Percentiles rank a stretch among this genome's conserved stretches.
These are phyloP conservation scores for Xenopus petersii DNA, from an alignment of 2,797 vertebrate genomes.

Conservation along the genomic window DNA sequence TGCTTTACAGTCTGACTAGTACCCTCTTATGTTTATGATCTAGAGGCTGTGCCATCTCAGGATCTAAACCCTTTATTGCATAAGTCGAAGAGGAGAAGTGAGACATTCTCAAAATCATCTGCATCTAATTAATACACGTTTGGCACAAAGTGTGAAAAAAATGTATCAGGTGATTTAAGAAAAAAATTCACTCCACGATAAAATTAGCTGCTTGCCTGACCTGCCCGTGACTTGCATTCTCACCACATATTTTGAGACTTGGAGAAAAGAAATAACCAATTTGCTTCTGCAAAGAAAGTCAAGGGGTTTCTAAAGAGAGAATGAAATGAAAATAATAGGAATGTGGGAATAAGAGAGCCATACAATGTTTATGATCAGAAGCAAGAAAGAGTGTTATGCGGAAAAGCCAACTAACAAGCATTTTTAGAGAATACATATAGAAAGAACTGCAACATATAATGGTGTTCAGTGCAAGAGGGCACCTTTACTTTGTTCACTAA, in stretches of 20 bases:
- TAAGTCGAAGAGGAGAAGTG: no score
- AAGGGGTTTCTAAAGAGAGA: constrained; percentile 6
- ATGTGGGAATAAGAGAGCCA: not conserved
- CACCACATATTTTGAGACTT: constrained; percentile 32
- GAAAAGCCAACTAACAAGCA: not conserved
- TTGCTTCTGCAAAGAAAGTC: constrained; percentile 16
- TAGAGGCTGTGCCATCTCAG: no score
- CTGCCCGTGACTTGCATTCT: constrained; percentile 34
- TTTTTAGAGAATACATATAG: not conserved
- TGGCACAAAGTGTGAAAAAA: constrained; percentile 37
- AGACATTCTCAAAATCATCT: not conserved
- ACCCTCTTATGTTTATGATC: no score
- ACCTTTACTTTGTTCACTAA: not conserved
- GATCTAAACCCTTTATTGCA: no score
- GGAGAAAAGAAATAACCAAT: constrained; percentile 20
- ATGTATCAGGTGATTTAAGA: constrained; percentile 48
- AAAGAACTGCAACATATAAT: constrained; percentile 6
- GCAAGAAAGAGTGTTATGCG: not conserved
- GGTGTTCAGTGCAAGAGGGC: not conserved
- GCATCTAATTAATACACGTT: constrained; percentile 6
- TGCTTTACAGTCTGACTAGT: no score
- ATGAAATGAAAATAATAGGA: constrained; percentile 25
- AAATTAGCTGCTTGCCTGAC: constrained; percentile 43
- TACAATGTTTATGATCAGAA: constrained; percentile 11
- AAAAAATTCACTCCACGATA: constrained; percentile 51